These are phyloP conservation scores for Poecilia latipinna DNA, from an alignment of 2,113 vertebrate genomes.

Conservation along the genomic window DNA sequence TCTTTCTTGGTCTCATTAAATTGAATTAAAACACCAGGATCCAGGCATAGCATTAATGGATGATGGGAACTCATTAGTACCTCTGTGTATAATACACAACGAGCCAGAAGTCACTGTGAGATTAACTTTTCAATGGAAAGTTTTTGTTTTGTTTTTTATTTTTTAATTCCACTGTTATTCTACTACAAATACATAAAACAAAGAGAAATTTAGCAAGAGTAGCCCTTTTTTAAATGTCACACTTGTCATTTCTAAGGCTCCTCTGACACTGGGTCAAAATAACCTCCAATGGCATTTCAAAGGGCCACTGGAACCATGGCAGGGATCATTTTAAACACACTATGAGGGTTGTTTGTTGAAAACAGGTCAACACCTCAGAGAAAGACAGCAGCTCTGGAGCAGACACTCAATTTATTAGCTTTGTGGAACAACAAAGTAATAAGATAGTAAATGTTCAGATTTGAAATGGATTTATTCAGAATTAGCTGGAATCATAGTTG, in stretches of 20 bases:
- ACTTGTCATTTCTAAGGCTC: background rate
- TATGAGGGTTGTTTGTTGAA: constrained; percentile 22
- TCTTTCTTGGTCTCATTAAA: too few species aligned
- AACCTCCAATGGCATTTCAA: background rate
- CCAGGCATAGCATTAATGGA: too few species aligned
- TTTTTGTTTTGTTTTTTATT: too few species aligned
- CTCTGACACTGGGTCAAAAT: background rate
- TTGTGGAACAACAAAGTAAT: constrained; percentile 14
- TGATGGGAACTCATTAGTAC: too few species aligned
- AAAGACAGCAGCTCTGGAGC: constrained; percentile 1
- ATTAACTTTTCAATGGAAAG: too few species aligned
- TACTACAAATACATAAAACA: too few species aligned
- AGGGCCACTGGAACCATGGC: background rate
- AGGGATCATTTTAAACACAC: constrained; percentile 16
- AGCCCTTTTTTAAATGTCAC: background rate
- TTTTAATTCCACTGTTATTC: too few species aligned
- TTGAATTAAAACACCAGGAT: too few species aligned
- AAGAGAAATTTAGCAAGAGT: background rate
- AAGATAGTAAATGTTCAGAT: constrained; percentile 24
- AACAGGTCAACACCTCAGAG: constrained; percentile 26
- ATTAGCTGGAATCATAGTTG: constrained; percentile 54
- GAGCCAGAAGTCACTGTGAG: too few species aligned
- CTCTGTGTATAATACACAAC: too few species aligned
- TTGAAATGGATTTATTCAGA: constrained; percentile 48
- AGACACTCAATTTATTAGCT: constrained; percentile 12